Percentiles rank a stretch among this genome's conserved stretches.
phyloP scores from a whole-genome alignment of 1,140 invertebrate species.

The Vanessa tameamea region DNA sequence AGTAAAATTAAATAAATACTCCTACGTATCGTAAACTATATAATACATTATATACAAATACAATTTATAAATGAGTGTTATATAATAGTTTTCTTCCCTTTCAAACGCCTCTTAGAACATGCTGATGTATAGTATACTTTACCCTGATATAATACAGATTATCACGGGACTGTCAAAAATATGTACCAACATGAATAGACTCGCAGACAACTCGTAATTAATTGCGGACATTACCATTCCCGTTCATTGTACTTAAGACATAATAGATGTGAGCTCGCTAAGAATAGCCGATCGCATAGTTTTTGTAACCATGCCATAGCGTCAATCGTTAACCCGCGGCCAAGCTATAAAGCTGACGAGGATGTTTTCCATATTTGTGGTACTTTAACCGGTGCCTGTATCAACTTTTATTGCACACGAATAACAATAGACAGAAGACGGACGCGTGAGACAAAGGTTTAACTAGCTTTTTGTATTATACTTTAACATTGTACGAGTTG shows the following conservation, averaged over 20 bases:
- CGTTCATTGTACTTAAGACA: constrained; percentile 6
- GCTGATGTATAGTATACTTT: no score
- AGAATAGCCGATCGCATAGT: constrained; percentile 55
- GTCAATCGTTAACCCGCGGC: constrained; percentile 31
- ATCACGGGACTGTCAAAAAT: no score
- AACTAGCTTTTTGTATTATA: constrained; percentile 23
- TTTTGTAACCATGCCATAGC: constrained; percentile 46
- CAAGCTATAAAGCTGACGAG: constrained; percentile 35
- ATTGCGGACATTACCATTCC: background rate
- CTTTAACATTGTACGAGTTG: constrained; percentile 8
- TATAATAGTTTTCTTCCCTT: no score
- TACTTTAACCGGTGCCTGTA: constrained; percentile 35
- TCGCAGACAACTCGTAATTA: background rate
- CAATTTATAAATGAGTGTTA: no score
- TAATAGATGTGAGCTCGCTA: constrained; percentile 40
- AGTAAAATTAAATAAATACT: no score
- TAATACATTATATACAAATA: no score
- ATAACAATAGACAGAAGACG: constrained; percentile 32
- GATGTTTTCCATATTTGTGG: constrained; percentile 57
- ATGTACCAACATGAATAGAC: background rate
- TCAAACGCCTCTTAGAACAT: no score
- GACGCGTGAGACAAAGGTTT: constrained; percentile 23
- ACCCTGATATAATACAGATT: no score
- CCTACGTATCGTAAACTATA: no score
- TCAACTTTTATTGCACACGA: constrained; percentile 36